Conservation (phyloP, 1,140 invertebrate species). For the Bradynema listronoti region DNA sequence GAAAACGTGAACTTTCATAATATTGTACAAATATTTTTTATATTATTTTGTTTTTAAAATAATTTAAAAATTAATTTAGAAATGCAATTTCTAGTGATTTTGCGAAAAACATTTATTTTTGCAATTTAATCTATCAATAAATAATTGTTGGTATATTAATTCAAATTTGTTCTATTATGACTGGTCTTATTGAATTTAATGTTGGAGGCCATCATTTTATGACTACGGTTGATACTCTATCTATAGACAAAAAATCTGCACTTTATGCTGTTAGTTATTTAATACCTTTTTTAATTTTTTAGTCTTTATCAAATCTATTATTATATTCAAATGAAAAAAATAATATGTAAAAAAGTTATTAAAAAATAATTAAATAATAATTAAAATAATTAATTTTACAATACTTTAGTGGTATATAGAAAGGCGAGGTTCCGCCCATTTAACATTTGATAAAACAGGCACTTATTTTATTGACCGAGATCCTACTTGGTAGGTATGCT, state of each 20-base stretch:
- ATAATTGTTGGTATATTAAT: too few species aligned
- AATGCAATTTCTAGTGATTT: too few species aligned
- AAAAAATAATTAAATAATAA: slow-evolving; percentile 3
- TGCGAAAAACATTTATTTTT: too few species aligned
- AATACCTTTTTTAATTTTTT: background rate
- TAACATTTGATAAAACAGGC: slow-evolving; percentile 37
- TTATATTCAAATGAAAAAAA: background rate
- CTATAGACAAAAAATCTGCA: slow-evolving; percentile 31
- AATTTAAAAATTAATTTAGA: too few species aligned
- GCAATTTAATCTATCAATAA: too few species aligned
- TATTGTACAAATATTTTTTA: too few species aligned
- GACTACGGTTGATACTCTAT: slow-evolving; percentile 41
- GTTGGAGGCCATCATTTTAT: slow-evolving; percentile 36
- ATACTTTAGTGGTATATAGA: slow-evolving; percentile 42
- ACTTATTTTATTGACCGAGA: slow-evolving; percentile 40
- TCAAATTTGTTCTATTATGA: too few species aligned
- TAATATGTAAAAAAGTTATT: background rate
- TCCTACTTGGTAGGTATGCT: slow-evolving; percentile 58
- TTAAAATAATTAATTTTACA: background rate
- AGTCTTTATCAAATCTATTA: background rate
- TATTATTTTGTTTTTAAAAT: too few species aligned
- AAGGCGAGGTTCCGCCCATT: slow-evolving; percentile 31
- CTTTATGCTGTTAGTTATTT: slow-evolving; percentile 30
- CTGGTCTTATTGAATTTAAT: slow-evolving; percentile 43
- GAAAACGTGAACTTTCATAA: too few species aligned